A percentile compares a stretch with the other conserved stretches of the same genome.
Conservation (phyloP, 1,140 invertebrate genomes). For the Neodiprion pinetum region DNA sequence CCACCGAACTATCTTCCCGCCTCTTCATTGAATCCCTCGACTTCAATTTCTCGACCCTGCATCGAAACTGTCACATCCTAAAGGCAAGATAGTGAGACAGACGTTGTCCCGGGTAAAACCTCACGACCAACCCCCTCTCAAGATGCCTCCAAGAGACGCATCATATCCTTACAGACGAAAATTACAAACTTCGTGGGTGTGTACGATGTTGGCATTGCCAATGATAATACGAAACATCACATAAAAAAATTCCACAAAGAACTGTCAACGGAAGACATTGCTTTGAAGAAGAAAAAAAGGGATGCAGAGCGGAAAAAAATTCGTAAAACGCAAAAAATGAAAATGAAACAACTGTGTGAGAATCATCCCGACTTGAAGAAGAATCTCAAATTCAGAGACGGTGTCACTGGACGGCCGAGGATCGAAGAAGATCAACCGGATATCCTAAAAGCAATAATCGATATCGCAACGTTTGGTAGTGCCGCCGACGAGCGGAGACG, state of each 20-base stretch:
- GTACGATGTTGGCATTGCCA: neutral
- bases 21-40: neutral
- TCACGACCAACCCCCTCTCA: neutral
- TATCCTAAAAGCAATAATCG: constrained; percentile 23
- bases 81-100: neutral
- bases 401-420: constrained; percentile 11
- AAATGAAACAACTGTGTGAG: constrained; percentile 1
- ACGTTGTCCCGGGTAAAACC: neutral
- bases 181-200: neutral
- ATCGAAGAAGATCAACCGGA: constrained; percentile 20
- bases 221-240: neutral
- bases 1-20: neutral
- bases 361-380: neutral
- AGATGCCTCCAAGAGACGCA: neutral
- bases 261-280: neutral
- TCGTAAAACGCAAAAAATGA: neutral
- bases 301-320: neutral
- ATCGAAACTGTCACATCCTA: neutral
- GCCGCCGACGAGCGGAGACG: constrained; percentile 28
- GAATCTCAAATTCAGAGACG: neutral
- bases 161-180: neutral
- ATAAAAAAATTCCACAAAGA: neutral
- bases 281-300: neutral
- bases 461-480: constrained; percentile 23
- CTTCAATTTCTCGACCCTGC: neutral